Base-by-base conservation (phyloP, 2,113 vertebrate genomes). In the Cromileptes altivelis region DNA sequence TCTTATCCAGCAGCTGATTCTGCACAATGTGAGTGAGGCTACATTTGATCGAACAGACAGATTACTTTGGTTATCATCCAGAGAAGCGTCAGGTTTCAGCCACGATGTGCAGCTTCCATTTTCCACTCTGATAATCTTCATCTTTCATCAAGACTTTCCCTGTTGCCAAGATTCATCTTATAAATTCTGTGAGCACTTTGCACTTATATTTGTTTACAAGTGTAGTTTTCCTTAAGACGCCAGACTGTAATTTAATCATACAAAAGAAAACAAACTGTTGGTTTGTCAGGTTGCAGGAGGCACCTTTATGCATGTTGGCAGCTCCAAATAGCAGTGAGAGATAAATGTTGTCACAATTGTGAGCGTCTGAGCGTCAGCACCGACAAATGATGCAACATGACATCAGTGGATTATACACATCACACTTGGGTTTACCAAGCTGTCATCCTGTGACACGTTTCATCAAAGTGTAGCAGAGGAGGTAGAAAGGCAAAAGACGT, bases 21-120 rank as follows among this genome's bases (percentile, higher is more conserved):
- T 56, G 37, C 19, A 52, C 70, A 81, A 50, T 70, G 62, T 27
- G 71, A 63, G 71, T 69, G 55, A 30, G 23, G n/a, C 49, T 82
- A 27, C 64, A 63, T 83, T 76, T 84, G 78, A 84, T 75, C 89
- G 75, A 90, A 68, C 83, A 75, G 13, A 70, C 56, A 87, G 76
- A 91, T 90, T 79, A 83, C 68, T 87, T 87, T 89, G 75, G 74
- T 83, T 85, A 88, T 70, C 83, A 75, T 85, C 87, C 81, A 72
- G 62, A 60, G 65, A 71, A 75, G 60, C 10, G 27, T 82, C 74
- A 70, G 63, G 68, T 82, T 80, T 81, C 62, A 78, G 77, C 47
- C 52, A 57, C 37, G 19, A 65, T 68, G 27, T 58, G 76, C 70
- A 67, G 56, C 74, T 75, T 70, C 56, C 55, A 84, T 93, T 88